phyloP scores from a whole-genome alignment of 2,888 invertebrate species.

The Ischnura elegans region DNA sequence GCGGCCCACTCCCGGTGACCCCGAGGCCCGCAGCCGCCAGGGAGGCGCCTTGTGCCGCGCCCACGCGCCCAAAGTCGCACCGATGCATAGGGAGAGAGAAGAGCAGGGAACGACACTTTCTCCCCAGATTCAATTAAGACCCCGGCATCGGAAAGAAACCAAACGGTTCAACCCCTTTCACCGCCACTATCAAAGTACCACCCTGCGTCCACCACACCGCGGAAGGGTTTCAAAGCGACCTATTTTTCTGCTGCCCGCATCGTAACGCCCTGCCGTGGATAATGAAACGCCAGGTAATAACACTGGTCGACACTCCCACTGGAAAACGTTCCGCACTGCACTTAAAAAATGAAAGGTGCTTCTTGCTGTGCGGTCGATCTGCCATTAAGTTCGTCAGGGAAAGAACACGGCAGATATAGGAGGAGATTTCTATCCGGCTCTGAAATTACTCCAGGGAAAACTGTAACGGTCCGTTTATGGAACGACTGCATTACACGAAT shows the following conservation, averaged over 20 bases:
- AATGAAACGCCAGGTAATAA: neutral
- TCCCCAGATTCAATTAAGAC: neutral
- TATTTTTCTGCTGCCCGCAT: neutral
- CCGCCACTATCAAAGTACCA: neutral
- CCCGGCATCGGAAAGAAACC: neutral
- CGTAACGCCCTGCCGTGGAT: neutral
- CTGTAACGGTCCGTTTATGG: no score
- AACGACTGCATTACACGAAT: no score
- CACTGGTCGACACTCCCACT: no score
- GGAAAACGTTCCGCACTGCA: no score
- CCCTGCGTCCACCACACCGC: neutral
- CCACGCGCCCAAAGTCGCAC: neutral
- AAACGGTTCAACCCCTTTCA: neutral
- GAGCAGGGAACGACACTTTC: neutral
- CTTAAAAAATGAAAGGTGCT: no score
- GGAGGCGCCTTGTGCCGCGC: neutral
- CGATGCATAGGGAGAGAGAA: neutral
- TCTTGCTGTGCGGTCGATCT: no score
- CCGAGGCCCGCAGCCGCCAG: neutral
- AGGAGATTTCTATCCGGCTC: no score
- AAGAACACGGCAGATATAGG: no score
- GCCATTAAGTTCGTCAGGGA: no score
- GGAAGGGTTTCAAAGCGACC: neutral
- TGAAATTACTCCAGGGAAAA: no score
- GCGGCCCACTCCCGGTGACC: neutral